Conservation (phyloP, 37 sponge, comb jelly and placozoan genomes). For the Ianthella basta region DNA sequence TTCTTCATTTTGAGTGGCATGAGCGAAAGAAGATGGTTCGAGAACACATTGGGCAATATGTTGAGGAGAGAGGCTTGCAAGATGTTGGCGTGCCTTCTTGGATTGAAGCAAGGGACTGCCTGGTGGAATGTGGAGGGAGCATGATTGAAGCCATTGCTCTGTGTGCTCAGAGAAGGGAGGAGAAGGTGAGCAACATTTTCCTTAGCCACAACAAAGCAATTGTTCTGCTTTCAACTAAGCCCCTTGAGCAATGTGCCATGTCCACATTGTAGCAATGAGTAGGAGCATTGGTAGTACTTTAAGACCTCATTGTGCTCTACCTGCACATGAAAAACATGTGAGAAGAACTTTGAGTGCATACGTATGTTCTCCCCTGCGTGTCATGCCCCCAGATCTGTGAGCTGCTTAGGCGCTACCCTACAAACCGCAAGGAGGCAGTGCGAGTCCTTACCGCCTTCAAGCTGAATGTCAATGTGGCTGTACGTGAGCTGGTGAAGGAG, state of each 20-base stretch:
- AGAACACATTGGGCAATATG: neutral
- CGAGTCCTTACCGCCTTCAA: slow-evolving; percentile 38
- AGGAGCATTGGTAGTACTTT: too few relatives aligned
- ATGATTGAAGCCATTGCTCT: slow-evolving; percentile 16
- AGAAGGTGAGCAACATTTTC: slow-evolving; percentile 73
- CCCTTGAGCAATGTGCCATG: too few relatives aligned
- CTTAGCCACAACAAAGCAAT: too few relatives aligned
- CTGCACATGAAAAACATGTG: too few relatives aligned
- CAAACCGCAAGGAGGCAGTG: slow-evolving; percentile 41
- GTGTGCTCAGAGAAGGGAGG: slow-evolving; percentile 23
- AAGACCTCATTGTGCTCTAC: too few relatives aligned
- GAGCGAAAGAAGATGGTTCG: neutral
- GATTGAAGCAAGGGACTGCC: slow-evolving; percentile 46
- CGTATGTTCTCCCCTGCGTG: neutral
- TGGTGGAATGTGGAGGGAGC: slow-evolving; percentile 50
- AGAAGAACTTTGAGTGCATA: too few relatives aligned
- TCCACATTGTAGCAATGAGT: too few relatives aligned
- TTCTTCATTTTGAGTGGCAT: neutral
- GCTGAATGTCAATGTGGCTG: slow-evolving; percentile 62
- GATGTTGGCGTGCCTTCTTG: slow-evolving; percentile 45
- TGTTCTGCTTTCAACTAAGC: too few relatives aligned
- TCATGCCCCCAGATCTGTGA: neutral
- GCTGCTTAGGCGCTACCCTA: neutral
- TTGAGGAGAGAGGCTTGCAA: neutral
- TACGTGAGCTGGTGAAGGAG: slow-evolving; percentile 45